These are phyloP conservation scores for Dryococelus australis DNA, from an alignment of 2,888 invertebrate species.

Conservation along the genomic window DNA sequence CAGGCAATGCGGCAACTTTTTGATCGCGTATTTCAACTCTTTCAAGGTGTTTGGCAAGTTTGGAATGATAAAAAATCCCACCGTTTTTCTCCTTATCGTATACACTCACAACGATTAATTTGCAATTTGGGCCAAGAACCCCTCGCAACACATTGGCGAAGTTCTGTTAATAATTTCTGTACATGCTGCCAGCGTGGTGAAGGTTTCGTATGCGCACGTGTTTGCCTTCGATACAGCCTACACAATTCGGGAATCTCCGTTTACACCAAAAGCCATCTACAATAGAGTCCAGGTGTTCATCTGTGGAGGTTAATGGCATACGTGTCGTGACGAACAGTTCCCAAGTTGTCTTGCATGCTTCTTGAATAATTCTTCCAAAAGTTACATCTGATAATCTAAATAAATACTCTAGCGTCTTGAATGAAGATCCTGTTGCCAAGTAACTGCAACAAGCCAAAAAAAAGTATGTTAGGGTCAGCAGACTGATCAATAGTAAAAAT, in stretches of 20 bases:
- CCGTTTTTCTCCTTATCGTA: conserved; percentile 34
- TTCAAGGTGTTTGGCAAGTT: not conserved
- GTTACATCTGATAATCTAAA: conserved; percentile 26
- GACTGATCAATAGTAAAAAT: too few relatives aligned
- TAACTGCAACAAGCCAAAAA: not conserved
- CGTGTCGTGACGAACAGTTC: not conserved
- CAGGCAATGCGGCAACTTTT: too few relatives aligned
- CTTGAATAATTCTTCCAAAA: not conserved
- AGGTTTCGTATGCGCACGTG: conserved; percentile 25
- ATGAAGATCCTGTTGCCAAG: conserved; percentile 25
- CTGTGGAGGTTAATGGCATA: not conserved
- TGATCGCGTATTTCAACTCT: too few relatives aligned
- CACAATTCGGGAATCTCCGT: conserved; percentile 34
- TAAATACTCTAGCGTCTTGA: not conserved
- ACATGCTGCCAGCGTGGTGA: conserved; percentile 24
- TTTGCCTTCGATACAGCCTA: too few relatives aligned
- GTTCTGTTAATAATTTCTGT: conserved; percentile 28
- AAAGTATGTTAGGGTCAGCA: too few relatives aligned
- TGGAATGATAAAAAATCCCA: conserved; percentile 21
- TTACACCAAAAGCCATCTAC: conserved; percentile 19
- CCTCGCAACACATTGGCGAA: conserved; percentile 26
- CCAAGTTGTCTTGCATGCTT: conserved; percentile 22
- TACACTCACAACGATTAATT: conserved; percentile 30
- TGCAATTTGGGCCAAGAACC: conserved; percentile 20
- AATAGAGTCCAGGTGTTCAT: conserved; percentile 24